These are phyloP conservation scores for Platycercus adscitus DNA, from an alignment of 2,113 vertebrate genomes.

Conservation along the genomic window DNA sequence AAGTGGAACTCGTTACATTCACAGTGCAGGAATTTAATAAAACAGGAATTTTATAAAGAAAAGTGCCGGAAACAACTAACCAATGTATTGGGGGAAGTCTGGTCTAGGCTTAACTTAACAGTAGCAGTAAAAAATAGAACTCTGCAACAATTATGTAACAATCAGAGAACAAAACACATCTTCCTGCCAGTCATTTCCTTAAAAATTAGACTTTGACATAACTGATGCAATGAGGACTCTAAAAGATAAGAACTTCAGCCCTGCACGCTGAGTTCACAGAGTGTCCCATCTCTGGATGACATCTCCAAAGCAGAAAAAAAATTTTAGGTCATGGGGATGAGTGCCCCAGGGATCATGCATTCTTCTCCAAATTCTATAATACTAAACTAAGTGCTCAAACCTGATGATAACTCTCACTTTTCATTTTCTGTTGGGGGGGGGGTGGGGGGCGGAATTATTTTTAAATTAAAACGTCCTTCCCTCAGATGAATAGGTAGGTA, in stretches of 20 bases:
- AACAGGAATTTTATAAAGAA: not conserved
- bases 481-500: not conserved
- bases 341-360: not conserved
- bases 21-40: not conserved
- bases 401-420: not conserved
- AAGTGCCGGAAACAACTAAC: not conserved
- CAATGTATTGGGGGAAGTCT: not conserved
- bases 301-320: not conserved
- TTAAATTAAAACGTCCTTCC: not conserved
- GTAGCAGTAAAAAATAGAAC: not conserved
- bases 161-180: not conserved
- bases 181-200: not conserved
- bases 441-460: not conserved
- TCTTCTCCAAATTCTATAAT: not conserved
- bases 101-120: not conserved
- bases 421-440: not conserved
- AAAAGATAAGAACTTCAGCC: not conserved
- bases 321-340: not conserved
- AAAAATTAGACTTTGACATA: not conserved
- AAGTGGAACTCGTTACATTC: not conserved
- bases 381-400: not conserved
- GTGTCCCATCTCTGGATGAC: not conserved
- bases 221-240: not conserved
- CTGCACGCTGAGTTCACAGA: not conserved
- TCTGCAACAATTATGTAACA: not conserved